These are phyloP conservation scores for Glomeris marginata DNA, from an alignment of 2,888 invertebrate genomes.

Conservation along the genomic window DNA sequence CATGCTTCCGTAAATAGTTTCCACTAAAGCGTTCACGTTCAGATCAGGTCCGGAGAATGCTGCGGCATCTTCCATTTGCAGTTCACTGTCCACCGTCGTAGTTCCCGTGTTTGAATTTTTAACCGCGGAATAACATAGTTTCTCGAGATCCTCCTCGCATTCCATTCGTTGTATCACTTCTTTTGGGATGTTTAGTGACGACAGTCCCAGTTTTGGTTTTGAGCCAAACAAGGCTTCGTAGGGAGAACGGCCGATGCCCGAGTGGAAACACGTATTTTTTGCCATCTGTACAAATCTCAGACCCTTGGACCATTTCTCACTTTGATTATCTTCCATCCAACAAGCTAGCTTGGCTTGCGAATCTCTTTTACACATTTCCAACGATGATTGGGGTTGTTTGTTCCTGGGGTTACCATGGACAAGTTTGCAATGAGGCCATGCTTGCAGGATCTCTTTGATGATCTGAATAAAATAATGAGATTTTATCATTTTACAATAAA, in stretches of 20 bases:
- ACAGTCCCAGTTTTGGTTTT: slow-evolving; percentile 12
- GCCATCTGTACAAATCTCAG: slow-evolving; percentile 15
- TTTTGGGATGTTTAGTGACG: too few relatives aligned
- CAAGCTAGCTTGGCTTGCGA: slow-evolving; percentile 14
- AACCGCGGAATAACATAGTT: too few relatives aligned
- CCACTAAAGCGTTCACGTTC: too few relatives aligned
- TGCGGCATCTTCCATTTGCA: too few relatives aligned
- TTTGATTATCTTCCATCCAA: slow-evolving; percentile 16
- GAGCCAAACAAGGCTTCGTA: slow-evolving; percentile 14
- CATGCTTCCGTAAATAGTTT: too few relatives aligned
- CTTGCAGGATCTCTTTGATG: slow-evolving; percentile 4
- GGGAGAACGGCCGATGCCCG: slow-evolving; percentile 13
- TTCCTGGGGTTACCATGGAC: slow-evolving; percentile 11
- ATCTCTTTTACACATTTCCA: slow-evolving; percentile 13
- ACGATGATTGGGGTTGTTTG: slow-evolving; percentile 11
- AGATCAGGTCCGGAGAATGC: too few relatives aligned
- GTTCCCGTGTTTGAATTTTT: too few relatives aligned
- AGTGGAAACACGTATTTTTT: slow-evolving; percentile 14
- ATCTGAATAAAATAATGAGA: too few relatives aligned
- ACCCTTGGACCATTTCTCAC: slow-evolving; percentile 16
- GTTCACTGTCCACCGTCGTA: too few relatives aligned
- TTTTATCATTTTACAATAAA: too few relatives aligned
- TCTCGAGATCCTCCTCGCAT: too few relatives aligned
- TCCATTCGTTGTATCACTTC: too few relatives aligned
- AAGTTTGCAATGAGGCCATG: slow-evolving; percentile 14